These are phyloP conservation scores for Rhagoletis zephyria DNA, from an alignment of 1,140 invertebrate genomes.

Conservation along the genomic window DNA sequence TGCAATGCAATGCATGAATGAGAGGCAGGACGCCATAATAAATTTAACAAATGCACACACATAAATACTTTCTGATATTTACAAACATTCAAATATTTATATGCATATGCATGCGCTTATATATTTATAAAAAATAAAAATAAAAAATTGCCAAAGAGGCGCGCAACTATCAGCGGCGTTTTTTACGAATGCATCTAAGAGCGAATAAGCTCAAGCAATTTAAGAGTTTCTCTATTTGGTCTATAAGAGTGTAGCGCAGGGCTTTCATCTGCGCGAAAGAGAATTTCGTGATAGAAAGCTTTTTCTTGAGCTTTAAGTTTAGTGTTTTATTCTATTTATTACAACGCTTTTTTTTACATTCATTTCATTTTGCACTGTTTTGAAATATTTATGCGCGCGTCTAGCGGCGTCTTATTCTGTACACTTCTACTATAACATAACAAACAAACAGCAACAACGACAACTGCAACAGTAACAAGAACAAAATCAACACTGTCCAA, in stretches of 20 bases:
- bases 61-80: neutral
- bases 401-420: constrained; percentile 12
- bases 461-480: constrained; percentile 26
- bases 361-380: constrained; percentile 27
- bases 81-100: neutral
- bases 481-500: constrained; percentile 27
- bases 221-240: neutral
- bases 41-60: neutral
- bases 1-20: constrained; percentile 17
- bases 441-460: constrained; percentile 12
- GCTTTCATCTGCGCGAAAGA: neutral
- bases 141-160: neutral
- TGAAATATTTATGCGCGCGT: constrained; percentile 45
- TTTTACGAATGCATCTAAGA: neutral
- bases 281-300: neutral
- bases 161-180: neutral
- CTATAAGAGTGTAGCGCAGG: neutral
- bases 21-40: neutral
- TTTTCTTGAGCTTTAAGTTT: neutral
- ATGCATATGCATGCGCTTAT: neutral
- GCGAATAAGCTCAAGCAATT: neutral
- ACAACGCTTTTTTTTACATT: too few relatives aligned
- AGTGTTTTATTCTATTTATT: constrained; percentile 1
- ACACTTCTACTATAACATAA: neutral
- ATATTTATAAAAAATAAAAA: neutral